These are phyloP conservation scores for Didymodactylos carnosus DNA, from an alignment of 2,888 invertebrate species.

Conservation along the genomic window DNA sequence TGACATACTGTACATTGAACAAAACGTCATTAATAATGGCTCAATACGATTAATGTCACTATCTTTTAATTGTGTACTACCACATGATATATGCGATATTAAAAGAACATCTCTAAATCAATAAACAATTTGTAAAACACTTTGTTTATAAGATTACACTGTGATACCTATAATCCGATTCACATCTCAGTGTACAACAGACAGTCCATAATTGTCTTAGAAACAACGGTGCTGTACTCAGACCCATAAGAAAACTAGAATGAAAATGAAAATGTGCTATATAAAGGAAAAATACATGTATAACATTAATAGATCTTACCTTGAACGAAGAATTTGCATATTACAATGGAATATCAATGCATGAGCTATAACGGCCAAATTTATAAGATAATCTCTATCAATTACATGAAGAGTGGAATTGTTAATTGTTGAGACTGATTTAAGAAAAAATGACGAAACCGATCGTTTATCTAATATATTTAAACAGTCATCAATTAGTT, in stretches of 20 bases:
- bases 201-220: neutral
- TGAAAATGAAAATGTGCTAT: no score
- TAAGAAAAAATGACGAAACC: neutral
- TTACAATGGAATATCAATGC: neutral
- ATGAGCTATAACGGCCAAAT: neutral
- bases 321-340: neutral
- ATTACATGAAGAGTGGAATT: neutral
- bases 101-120: neutral
- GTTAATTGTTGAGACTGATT: neutral
- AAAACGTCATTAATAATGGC: conserved; percentile 60
- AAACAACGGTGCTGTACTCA: neutral
- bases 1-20: conserved; percentile 56
- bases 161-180: neutral
- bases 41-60: conserved; percentile 49
- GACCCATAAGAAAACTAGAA: neutral
- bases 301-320: neutral
- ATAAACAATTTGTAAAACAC: neutral
- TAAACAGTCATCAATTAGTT: neutral
- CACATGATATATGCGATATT: neutral
- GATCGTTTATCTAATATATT: neutral
- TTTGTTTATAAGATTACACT: neutral
- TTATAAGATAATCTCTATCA: neutral
- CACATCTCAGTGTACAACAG: neutral
- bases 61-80: conserved; percentile 20
- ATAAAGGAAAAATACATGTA: no score